Conservation (phyloP, 2,113 vertebrate species). For the Elaphurus davidianus region DNA sequence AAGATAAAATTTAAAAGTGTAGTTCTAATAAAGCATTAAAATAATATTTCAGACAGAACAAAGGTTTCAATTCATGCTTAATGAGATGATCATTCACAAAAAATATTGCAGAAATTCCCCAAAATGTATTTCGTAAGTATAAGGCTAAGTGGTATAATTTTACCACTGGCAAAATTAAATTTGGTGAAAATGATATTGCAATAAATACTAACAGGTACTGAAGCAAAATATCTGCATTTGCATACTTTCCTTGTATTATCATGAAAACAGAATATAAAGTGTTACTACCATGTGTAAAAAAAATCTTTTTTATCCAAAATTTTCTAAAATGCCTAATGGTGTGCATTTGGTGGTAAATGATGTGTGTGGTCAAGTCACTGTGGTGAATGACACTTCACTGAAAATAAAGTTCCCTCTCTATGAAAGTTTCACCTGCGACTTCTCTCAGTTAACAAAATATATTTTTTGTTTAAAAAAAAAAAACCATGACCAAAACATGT, state of each 20-base stretch:
- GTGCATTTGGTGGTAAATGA: not conserved
- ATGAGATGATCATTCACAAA: not conserved
- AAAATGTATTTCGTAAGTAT: not conserved
- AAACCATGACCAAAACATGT: not conserved
- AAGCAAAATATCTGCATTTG: not conserved
- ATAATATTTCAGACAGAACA: not conserved
- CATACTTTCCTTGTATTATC: not conserved
- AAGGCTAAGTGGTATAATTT: not conserved
- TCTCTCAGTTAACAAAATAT: not conserved
- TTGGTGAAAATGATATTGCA: slow-evolving; percentile 6
- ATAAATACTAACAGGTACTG: not conserved
- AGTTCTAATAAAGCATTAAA: not conserved
- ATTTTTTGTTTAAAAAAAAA: not conserved
- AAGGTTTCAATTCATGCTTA: not conserved
- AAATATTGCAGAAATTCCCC: not conserved
- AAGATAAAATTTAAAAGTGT: not conserved
- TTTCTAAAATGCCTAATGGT: not conserved
- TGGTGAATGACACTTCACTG: not conserved
- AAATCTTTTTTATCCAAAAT: not conserved
- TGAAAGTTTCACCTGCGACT: not conserved
- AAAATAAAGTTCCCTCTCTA: slow-evolving; percentile 23
- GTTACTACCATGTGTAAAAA: not conserved
- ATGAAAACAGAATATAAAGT: not conserved
- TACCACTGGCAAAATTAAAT: not conserved
- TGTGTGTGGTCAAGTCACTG: not conserved